Evolutionary conservation across 2,888 invertebrate genomes (phyloP).

Genomic region (Monoplex corrugatus): DNA sequence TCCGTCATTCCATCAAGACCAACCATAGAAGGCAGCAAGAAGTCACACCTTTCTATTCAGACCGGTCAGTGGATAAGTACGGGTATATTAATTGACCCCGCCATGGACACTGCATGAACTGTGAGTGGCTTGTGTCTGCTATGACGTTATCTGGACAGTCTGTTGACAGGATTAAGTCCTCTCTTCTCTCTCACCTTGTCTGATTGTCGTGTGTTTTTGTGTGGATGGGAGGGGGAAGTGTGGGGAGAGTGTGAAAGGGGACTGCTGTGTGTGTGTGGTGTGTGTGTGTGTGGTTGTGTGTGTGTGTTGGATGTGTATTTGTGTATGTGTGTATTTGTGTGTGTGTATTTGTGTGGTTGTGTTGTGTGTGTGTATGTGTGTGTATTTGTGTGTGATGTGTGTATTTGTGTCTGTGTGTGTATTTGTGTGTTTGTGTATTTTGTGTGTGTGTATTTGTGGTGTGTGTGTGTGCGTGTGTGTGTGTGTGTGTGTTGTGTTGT

Average conservation of each 20-base stretch:
- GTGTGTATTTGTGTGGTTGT: not conserved
- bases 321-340: not conserved
- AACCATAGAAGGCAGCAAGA: no score
- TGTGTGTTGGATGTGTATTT: not conserved
- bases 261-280: not conserved
- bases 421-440: not conserved
- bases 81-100: no score
- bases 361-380: constrained; percentile 22
- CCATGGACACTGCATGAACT: no score
- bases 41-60: no score
- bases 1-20: no score
- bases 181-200: no score
- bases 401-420: not conserved
- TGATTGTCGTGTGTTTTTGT: not conserved
- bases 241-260: no score
- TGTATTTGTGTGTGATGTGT: not conserved
- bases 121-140: no score
- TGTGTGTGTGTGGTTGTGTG: not conserved
- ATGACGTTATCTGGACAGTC: no score
- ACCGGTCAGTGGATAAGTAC: no score
- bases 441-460: not conserved
- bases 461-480: not conserved
- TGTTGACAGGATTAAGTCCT: no score
- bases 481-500: not conserved
- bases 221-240: not conserved